These are phyloP conservation scores for Molorchus minor DNA, from an alignment of 2,888 invertebrate genomes.

Conservation along the genomic window DNA sequence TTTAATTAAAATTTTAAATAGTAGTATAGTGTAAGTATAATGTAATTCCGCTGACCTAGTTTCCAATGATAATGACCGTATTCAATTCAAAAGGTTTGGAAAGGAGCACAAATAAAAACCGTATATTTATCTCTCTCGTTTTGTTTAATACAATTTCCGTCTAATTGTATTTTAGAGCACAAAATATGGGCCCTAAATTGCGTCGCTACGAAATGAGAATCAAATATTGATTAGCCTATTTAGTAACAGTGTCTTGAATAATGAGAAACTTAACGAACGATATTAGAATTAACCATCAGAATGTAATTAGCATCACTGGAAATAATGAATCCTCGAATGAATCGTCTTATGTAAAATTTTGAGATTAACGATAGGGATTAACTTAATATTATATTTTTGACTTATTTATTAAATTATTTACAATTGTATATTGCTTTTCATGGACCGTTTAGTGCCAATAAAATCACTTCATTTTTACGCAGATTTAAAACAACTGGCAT, in stretches of 20 bases:
- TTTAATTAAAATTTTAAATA: slow-evolving; percentile 7
- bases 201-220: slow-evolving; percentile 40
- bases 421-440: too few species aligned
- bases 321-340: slow-evolving; percentile 31
- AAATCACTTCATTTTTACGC: too few species aligned
- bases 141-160: slow-evolving; percentile 32
- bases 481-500: too few species aligned
- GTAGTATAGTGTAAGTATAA: too few species aligned
- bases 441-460: too few species aligned
- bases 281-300: slow-evolving; percentile 43
- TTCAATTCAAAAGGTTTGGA: not conserved
- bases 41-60: not conserved
- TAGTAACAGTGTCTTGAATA: slow-evolving; percentile 43
- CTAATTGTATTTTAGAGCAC: slow-evolving; percentile 35
- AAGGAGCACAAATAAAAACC: not conserved
- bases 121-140: slow-evolving; percentile 24
- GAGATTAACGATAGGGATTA: too few species aligned
- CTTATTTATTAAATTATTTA: too few species aligned
- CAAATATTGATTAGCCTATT: slow-evolving; percentile 47
- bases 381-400: too few species aligned
- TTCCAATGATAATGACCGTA: not conserved
- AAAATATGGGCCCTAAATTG: slow-evolving; percentile 41
- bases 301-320: slow-evolving; percentile 45
- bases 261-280: slow-evolving; percentile 47
- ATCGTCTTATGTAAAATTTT: too few species aligned